Conservation (phyloP, 1,140 invertebrate species). For the Galleria mellonella region DNA sequence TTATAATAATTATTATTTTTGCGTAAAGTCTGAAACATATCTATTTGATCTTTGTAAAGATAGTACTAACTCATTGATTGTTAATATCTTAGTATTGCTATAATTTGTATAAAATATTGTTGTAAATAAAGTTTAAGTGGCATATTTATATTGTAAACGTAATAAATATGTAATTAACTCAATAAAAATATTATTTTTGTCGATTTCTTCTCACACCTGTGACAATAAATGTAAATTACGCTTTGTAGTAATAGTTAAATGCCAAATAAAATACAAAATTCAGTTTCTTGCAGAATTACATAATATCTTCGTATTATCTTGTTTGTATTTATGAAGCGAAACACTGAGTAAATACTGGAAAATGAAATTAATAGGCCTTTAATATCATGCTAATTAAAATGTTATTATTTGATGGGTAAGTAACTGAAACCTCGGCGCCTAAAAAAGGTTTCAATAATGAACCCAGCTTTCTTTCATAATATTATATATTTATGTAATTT, state of each 20-base stretch:
- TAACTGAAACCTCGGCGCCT: too few species aligned
- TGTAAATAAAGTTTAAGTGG: conserved; percentile 1
- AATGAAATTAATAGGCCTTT: too few species aligned
- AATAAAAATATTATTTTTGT: conserved; percentile 30
- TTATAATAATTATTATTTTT: conserved; percentile 7
- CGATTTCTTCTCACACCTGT: conserved; percentile 59
- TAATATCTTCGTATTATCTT: neutral
- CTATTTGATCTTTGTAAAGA: conserved; percentile 54
- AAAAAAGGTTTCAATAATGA: too few species aligned
- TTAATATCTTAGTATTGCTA: conserved; percentile 33
- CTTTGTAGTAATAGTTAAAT: conserved; percentile 64
- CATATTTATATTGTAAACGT: neutral
- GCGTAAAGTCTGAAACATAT: conserved; percentile 55
- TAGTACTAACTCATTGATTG: conserved; percentile 9
- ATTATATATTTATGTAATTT: too few species aligned
- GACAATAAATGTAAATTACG: conserved; percentile 72
- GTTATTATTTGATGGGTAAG: too few species aligned
- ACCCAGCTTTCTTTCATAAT: too few species aligned
- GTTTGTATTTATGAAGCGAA: too few species aligned
- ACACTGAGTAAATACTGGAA: too few species aligned
- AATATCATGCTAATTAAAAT: too few species aligned
- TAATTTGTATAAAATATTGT: neutral
- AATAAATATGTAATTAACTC: too few species aligned
- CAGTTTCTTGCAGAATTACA: neutral
- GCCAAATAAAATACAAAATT: conserved; percentile 33